These are phyloP conservation scores for Megastigmus dorsalis DNA, from an alignment of 2,888 invertebrate species.

Conservation along the genomic window DNA sequence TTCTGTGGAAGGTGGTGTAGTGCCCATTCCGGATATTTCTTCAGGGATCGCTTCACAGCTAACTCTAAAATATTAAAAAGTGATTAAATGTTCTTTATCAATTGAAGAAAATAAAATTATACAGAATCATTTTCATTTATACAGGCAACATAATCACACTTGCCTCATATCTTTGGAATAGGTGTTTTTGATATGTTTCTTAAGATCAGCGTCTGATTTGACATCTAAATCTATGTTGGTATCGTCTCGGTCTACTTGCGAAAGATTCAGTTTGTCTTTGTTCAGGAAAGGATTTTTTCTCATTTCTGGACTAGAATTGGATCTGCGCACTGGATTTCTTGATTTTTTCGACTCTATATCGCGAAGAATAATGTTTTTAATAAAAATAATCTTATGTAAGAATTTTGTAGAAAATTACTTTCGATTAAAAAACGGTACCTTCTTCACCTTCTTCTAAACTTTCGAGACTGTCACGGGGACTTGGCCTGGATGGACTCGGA, in stretches of 20 bases:
- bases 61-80: constrained; percentile 75
- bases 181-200: constrained; percentile 81
- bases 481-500: constrained; percentile 76
- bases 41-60: constrained; percentile 94
- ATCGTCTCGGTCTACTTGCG: constrained; percentile 64
- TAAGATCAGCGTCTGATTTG: constrained; percentile 75
- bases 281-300: constrained; percentile 84
- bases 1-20: constrained; percentile 81
- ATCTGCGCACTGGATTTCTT: constrained; percentile 89
- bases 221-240: constrained; percentile 64
- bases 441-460: constrained; percentile 77
- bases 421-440: constrained; percentile 59
- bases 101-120: neutral
- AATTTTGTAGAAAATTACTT: neutral
- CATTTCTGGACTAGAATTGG: constrained; percentile 95
- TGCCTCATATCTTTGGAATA: constrained; percentile 82
- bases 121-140: neutral
- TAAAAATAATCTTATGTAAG: neutral
- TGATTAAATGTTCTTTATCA: neutral
- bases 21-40: constrained; percentile 85
- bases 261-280: constrained; percentile 72
- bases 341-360: constrained; percentile 75
- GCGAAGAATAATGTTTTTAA: neutral
- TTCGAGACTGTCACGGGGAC: constrained; percentile 76
- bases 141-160: neutral